phyloP scores from a whole-genome alignment of 2,113 vertebrate genomes.

The Oreochromis niloticus region DNA sequence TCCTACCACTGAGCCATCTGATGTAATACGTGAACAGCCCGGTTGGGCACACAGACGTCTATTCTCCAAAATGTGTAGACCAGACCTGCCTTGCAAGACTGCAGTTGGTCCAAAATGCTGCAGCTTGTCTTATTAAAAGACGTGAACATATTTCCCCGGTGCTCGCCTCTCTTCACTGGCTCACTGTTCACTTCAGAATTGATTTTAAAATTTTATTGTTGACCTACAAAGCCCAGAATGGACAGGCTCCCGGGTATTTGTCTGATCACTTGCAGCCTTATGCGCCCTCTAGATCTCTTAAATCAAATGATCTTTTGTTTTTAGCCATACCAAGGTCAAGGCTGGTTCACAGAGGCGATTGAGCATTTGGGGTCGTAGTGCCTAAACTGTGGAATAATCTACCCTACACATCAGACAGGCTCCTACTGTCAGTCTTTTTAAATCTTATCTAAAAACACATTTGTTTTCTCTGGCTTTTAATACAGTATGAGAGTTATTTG shows the following conservation, averaged over 20 bases:
- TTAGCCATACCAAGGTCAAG: not conserved
- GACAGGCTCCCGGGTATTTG: accelerated
- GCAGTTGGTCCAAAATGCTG: not conserved
- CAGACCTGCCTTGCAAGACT: not conserved
- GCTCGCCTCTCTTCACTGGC: not conserved
- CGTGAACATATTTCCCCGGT: not conserved
- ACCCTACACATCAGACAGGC: not conserved
- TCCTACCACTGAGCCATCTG: not conserved
- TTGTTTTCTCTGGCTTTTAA: not conserved
- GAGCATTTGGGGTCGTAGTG: accelerated
- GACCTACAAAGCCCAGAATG: not conserved
- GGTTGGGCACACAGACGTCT: not conserved
- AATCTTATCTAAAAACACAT: not conserved
- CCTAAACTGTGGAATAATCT: not conserved
- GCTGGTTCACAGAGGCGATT: not conserved
- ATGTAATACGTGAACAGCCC: not conserved
- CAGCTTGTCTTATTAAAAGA: not conserved
- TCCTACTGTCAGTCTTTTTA: not conserved
- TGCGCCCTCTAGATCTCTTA: accelerated
- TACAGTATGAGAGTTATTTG: not conserved
- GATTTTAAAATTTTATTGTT: not conserved
- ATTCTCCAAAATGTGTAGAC: not conserved
- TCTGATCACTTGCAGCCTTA: not conserved
- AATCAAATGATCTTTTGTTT: not conserved
- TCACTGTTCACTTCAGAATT: not conserved